Evolutionary conservation across 2,888 invertebrate species (phyloP).

Genomic region (Gymnocheta viridis): DNA sequence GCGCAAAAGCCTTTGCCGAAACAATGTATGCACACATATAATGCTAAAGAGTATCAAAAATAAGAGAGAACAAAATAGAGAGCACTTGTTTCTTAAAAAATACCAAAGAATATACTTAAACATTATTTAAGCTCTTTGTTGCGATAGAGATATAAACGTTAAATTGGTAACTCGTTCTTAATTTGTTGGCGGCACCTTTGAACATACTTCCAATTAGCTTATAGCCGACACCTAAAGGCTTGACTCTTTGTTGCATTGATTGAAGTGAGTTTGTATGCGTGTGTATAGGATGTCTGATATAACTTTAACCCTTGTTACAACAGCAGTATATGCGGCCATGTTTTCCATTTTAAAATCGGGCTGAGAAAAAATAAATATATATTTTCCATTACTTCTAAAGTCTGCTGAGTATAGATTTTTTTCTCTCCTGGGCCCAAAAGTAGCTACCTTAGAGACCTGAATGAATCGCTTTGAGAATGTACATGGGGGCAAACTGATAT

Average conservation of each 20-base stretch:
- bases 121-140: slow-evolving; percentile 46
- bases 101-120: neutral
- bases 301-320: neutral
- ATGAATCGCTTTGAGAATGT: too few species aligned
- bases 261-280: neutral
- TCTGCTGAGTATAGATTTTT: too few species aligned
- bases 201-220: slow-evolving; percentile 82
- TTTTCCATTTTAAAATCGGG: neutral
- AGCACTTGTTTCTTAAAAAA: neutral
- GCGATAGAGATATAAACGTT: slow-evolving; percentile 77
- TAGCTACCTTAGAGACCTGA: too few species aligned
- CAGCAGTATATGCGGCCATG: neutral
- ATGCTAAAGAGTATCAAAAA: neutral
- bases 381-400: too few species aligned
- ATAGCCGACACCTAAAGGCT: slow-evolving; percentile 82
- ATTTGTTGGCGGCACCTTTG: slow-evolving; percentile 82
- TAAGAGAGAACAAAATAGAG: neutral
- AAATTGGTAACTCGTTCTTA: slow-evolving; percentile 78
- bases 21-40: neutral
- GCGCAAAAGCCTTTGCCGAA: slow-evolving; percentile 20
- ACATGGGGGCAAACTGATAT: too few species aligned
- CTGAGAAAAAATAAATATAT: too few species aligned
- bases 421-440: too few species aligned
- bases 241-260: slow-evolving; percentile 58
- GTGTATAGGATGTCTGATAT: slow-evolving; percentile 1